Conservation (phyloP, 2,113 vertebrate genomes). For the Leptobrachium ailaonicum region DNA sequence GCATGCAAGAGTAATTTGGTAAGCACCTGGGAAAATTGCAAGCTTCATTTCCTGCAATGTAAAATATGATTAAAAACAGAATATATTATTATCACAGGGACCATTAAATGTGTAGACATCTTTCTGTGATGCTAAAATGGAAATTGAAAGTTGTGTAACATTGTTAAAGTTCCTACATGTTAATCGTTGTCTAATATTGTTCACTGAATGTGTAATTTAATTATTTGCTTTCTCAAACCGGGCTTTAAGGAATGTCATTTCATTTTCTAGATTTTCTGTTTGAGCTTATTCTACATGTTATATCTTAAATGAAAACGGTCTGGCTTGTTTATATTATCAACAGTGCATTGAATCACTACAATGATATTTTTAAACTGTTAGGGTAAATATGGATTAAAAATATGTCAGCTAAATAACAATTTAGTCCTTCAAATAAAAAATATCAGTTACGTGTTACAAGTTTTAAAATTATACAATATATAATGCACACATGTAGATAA, state of each 20-base stretch:
- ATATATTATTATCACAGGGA: constrained; percentile 95
- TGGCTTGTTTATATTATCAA: too few relatives aligned
- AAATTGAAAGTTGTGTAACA: constrained; percentile 92
- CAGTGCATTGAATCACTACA: too few relatives aligned
- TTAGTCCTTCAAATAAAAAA: too few relatives aligned
- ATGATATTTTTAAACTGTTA: too few relatives aligned
- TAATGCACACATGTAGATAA: too few relatives aligned
- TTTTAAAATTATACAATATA: too few relatives aligned
- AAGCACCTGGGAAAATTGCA: constrained; percentile 90
- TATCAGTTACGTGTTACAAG: too few relatives aligned
- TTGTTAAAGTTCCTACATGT: constrained; percentile 81
- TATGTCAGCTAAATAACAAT: too few relatives aligned
- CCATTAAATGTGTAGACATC: constrained; percentile 97
- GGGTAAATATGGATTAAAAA: too few relatives aligned
- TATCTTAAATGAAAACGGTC: background rate
- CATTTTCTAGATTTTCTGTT: constrained; percentile 21
- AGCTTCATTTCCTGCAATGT: constrained; percentile 80
- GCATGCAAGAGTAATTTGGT: constrained; percentile 90
- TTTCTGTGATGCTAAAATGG: constrained; percentile 83
- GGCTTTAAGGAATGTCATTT: constrained; percentile 43
- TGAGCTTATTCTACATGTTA: background rate
- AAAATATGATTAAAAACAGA: constrained; percentile 97
- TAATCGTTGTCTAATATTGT: constrained; percentile 86
- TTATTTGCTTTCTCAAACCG: constrained; percentile 81
- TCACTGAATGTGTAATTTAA: constrained; percentile 78